Percentiles rank a stretch among this genome's conserved stretches.
phyloP scores from a whole-genome alignment of 1,140 invertebrate genomes.

The Temnothorax nylanderi region DNA sequence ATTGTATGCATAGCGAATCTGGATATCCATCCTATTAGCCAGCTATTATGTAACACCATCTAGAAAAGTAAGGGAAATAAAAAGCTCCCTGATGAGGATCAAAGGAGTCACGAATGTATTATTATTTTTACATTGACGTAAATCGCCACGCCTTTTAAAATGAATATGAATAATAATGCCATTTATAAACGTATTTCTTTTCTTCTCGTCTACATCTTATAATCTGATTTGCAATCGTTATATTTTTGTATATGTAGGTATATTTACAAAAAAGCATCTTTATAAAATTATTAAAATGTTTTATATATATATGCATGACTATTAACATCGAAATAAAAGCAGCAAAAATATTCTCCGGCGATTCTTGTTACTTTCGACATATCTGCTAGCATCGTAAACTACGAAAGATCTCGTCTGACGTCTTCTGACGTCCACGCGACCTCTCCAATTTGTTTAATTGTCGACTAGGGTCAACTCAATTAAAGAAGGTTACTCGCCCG shows the following conservation, averaged over 20 bases:
- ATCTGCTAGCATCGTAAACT: background rate
- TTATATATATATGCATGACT: no score
- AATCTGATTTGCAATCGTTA: background rate
- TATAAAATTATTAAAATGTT: background rate
- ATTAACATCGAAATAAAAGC: background rate
- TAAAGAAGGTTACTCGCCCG: slow-evolving; percentile 63
- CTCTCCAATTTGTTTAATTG: slow-evolving; percentile 74
- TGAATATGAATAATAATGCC: slow-evolving; percentile 3
- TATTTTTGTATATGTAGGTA: background rate
- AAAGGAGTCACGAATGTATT: slow-evolving; percentile 28
- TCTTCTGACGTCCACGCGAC: slow-evolving; percentile 45
- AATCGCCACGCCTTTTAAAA: slow-evolving; percentile 14
- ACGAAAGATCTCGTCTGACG: slow-evolving; percentile 47
- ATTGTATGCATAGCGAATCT: background rate
- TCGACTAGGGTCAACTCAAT: slow-evolving; percentile 72
- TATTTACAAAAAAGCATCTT: background rate
- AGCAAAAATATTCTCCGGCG: background rate
- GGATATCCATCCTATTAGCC: background rate
- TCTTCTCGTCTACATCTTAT: background rate
- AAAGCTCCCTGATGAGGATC: slow-evolving; percentile 6
- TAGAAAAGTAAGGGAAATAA: background rate
- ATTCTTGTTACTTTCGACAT: background rate
- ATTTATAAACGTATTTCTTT: background rate
- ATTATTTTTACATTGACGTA: slow-evolving; percentile 32
- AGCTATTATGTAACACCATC: background rate